Evolutionary conservation across 2,888 invertebrate genomes (phyloP).

Genomic region (Fragum sueziense): DNA sequence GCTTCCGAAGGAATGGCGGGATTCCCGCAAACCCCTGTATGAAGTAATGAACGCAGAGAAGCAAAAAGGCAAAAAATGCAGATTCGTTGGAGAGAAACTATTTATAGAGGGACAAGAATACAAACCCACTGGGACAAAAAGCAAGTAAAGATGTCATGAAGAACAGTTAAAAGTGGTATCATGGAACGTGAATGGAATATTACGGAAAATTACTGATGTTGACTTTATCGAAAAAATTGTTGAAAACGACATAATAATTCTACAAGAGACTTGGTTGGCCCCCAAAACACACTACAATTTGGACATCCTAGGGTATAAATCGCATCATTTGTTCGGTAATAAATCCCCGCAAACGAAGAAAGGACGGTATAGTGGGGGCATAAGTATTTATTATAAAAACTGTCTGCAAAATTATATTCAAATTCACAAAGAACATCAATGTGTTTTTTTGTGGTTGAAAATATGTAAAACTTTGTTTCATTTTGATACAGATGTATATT

Average conservation of each 20-base stretch:
- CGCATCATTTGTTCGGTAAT: neutral
- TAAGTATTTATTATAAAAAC: too few relatives aligned
- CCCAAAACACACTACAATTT: neutral
- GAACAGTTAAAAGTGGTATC: neutral
- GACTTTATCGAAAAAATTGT: conserved; percentile 8
- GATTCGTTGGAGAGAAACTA: conserved; percentile 20
- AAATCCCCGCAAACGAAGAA: neutral
- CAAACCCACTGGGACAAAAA: neutral
- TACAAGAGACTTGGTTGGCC: neutral
- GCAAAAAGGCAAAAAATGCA: conserved; percentile 2
- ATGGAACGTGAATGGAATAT: conserved; percentile 10
- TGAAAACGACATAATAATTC: neutral
- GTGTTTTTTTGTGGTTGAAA: conserved; percentile 7
- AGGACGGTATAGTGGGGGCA: too few relatives aligned
- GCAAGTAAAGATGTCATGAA: neutral
- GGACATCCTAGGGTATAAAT: neutral
- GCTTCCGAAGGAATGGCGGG: neutral
- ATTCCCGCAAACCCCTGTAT: conserved; percentile 8
- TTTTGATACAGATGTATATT: conserved; percentile 1
- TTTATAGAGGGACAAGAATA: conserved; percentile 8
- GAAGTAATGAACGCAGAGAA: neutral
- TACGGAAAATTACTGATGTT: conserved; percentile 2
- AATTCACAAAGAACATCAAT: neutral
- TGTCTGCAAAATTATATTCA: neutral
- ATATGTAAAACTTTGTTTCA: neutral